A percentile compares a stretch with the other conserved stretches of the same genome.
Conservation (phyloP, 2,888 invertebrate genomes). For the Clistopyga incitator region DNA sequence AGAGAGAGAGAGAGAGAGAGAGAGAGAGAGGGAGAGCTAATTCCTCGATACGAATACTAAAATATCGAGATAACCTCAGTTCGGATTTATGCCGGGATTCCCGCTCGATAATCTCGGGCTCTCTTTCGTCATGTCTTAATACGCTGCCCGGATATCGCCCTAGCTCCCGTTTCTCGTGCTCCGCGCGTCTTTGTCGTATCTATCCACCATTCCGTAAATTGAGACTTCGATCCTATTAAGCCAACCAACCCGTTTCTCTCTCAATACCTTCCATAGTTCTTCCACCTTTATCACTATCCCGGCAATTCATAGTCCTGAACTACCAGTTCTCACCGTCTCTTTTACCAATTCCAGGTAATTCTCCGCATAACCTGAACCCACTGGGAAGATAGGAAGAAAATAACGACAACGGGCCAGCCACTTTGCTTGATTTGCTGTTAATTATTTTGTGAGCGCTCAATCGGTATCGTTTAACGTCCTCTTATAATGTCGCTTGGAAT, state of each 20-base stretch:
- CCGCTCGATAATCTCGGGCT: conserved; percentile 64
- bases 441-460: neutral
- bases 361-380: neutral
- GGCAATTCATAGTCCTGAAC: neutral
- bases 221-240: conserved; percentile 59
- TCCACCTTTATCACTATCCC: conserved; percentile 25
- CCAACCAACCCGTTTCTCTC: conserved; percentile 48
- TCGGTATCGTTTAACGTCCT: neutral
- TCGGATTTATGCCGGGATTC: conserved; percentile 61
- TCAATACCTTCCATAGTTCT: conserved; percentile 34
- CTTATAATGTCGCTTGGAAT: neutral
- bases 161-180: conserved; percentile 42
- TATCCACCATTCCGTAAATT: conserved; percentile 52
- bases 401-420: neutral
- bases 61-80: conserved; percentile 70
- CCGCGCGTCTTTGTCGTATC: conserved; percentile 33
- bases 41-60: conserved; percentile 71
- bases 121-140: conserved; percentile 72
- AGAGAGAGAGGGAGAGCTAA: conserved; percentile 64
- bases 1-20: conserved; percentile 53
- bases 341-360: conserved; percentile 7
- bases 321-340: conserved; percentile 7
- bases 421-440: neutral
- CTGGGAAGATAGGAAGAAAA: neutral
- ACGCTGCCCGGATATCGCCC: conserved; percentile 58